Percentiles rank a stretch among this genome's conserved stretches.
Conservation (phyloP, 64 coral and sea anemone species). For the Montipora foliosa region DNA sequence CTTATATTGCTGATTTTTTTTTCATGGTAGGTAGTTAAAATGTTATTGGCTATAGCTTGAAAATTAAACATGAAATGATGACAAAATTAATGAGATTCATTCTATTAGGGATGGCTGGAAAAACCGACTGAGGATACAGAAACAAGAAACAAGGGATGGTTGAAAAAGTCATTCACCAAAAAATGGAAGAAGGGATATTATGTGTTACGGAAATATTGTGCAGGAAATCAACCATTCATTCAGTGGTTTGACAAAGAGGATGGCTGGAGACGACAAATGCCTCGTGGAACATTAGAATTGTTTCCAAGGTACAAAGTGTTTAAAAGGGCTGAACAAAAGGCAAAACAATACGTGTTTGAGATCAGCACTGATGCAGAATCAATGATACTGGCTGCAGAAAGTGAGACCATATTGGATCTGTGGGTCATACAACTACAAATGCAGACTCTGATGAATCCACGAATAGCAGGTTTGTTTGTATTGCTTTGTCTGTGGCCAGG, state of each 20-base stretch:
- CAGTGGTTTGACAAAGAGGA: slow-evolving; percentile 99
- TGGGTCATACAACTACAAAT: slow-evolving; percentile 98
- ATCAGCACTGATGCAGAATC: slow-evolving; percentile 89
- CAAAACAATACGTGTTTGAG: slow-evolving; percentile 90
- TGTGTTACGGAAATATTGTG: slow-evolving; percentile 83
- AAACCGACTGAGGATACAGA: slow-evolving; percentile 79
- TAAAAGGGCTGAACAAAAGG: slow-evolving; percentile 83
- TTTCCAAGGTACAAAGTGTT: slow-evolving; percentile 97
- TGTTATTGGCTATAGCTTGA: too few relatives aligned
- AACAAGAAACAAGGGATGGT: slow-evolving; percentile 79
- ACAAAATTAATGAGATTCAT: background rate
- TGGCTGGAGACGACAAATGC: slow-evolving; percentile 82
- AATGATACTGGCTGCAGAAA: slow-evolving; percentile 79
- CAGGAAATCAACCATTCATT: slow-evolving; percentile 84
- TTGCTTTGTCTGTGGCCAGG: background rate
- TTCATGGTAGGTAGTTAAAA: too few relatives aligned
- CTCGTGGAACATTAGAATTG: slow-evolving; percentile 84
- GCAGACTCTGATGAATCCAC: slow-evolving; percentile 90
- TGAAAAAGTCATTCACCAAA: slow-evolving; percentile 92
- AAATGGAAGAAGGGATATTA: slow-evolving; percentile 96
- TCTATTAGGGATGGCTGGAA: slow-evolving; percentile 90
- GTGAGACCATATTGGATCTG: slow-evolving; percentile 91
- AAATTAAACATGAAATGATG: too few relatives aligned
- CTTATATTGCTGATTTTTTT: too few relatives aligned
- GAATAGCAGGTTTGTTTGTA: slow-evolving; percentile 81